Base-by-base conservation (phyloP, 2,113 vertebrate species). In the Pelecanus crispus region DNA sequence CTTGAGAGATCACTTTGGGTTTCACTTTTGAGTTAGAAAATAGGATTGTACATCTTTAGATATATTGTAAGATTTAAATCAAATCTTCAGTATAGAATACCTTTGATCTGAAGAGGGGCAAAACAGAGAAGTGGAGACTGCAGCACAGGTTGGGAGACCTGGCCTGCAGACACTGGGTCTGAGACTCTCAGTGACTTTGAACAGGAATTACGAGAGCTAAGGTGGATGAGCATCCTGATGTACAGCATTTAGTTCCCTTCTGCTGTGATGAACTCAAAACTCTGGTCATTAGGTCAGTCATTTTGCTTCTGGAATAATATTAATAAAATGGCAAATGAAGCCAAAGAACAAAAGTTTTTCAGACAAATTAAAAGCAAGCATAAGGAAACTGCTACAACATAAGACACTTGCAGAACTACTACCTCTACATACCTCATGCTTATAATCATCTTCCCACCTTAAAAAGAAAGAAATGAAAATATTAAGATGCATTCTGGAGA, bases 361-460 rank as follows among this genome's bases (percentile, higher is more conserved):
- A 84, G 20, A 50, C 89, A 67, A 87, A 81, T 34, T 0, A 73
- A 63, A 91, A 86, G 32, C 14, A 72, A 92, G 14, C 13, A 32
- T 66, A 65, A 72, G 50, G 14, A 81, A 88, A 81, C 44, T n/a
- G 40, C 36, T 81, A 52, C 18, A 70, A 52, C 1, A 2, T 10
- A 47, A 58, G 25, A 44, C 13, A 49, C 31, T 31, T 75, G 29
- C 25, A 32, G 58, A 91, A 49, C 61, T 81, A 81, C 45, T 65
- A 31, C 11, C 15, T 81, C 38, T 59, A 93, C 95, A 34, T 96
- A 97, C 97, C 97, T 95, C 92, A 71, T 20, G 70, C 50, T 96
- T 93, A 65, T n/a, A 71, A 88, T 83, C 62, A 82, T 78, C 75
- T 86, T 90, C 68, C 94, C 90, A 95, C 82, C 97, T 97, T 88